These are phyloP conservation scores for Fukomys damarensis DNA, from an alignment of 2,113 vertebrate species.

Conservation along the genomic window DNA sequence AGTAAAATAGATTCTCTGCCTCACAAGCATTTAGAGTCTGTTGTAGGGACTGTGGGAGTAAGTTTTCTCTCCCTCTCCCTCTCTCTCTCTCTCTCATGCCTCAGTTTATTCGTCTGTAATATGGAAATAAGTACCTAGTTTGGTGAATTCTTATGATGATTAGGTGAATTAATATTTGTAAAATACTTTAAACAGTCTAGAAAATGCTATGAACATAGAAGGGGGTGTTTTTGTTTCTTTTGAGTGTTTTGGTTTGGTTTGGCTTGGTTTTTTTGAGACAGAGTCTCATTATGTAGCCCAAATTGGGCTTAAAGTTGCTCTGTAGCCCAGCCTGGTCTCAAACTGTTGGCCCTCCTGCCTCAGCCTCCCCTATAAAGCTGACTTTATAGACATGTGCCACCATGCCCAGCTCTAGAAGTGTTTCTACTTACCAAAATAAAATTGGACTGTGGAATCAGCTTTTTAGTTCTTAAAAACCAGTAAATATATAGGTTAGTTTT, in stretches of 20 bases:
- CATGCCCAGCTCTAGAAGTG: neutral
- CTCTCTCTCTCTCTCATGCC: too few species aligned
- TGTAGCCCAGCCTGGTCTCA: neutral
- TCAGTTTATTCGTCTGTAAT: neutral
- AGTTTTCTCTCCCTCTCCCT: neutral
- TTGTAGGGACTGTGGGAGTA: neutral
- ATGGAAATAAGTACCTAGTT: neutral
- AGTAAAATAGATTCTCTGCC: slow-evolving; percentile 14
- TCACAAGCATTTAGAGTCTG: neutral
- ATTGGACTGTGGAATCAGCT: neutral
- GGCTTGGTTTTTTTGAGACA: neutral
- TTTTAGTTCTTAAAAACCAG: neutral
- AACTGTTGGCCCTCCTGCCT: neutral
- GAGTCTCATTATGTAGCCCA: neutral
- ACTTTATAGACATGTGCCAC: neutral
- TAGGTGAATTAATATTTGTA: neutral
- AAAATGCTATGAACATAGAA: neutral
- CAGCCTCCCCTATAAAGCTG: neutral
- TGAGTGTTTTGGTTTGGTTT: neutral
- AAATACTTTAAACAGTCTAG: neutral
- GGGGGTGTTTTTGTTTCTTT: neutral
- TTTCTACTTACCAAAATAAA: slow-evolving; percentile 11
- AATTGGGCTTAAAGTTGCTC: neutral
- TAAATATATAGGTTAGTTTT: neutral
- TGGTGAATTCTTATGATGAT: neutral